phyloP scores from a whole-genome alignment of 2,113 vertebrate genomes.

The Callorhinus ursinus region DNA sequence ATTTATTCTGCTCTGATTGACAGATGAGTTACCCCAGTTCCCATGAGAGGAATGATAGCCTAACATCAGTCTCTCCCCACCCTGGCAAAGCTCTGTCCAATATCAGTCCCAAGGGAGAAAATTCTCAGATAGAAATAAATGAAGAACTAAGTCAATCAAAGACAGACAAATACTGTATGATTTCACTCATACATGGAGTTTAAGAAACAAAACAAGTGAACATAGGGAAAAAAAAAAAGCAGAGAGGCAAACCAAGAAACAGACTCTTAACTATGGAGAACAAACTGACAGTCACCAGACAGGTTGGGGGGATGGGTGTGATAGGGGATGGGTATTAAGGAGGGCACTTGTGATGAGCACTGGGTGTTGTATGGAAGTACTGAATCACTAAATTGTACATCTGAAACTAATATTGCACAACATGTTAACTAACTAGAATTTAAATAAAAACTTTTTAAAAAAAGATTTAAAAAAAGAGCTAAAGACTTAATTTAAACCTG shows the following conservation, averaged over 20 bases:
- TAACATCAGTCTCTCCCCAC: not conserved
- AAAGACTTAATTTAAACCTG: not conserved
- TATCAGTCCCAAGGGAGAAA: not conserved
- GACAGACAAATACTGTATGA: not conserved
- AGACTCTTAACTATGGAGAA: not conserved
- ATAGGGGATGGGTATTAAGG: not conserved
- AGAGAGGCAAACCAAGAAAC: not conserved
- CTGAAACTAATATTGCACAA: not conserved
- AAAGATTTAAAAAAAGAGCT: not conserved
- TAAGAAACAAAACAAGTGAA: not conserved
- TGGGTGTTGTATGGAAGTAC: not conserved
- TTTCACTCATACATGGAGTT: not conserved
- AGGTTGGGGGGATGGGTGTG: not conserved
- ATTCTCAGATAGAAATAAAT: not conserved
- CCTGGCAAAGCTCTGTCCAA: not conserved
- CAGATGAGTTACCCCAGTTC: not conserved
- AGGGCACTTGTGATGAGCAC: not conserved
- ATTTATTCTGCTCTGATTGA: no score
- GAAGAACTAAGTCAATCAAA: not conserved
- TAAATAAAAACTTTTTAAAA: not conserved
- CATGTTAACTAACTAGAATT: not conserved
- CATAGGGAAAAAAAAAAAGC: not conserved
- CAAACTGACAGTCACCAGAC: not conserved
- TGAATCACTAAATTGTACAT: not conserved
- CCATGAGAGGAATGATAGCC: not conserved